These are phyloP conservation scores for Larimichthys polyactis DNA, from an alignment of 2,113 vertebrate species.

Conservation along the genomic window DNA sequence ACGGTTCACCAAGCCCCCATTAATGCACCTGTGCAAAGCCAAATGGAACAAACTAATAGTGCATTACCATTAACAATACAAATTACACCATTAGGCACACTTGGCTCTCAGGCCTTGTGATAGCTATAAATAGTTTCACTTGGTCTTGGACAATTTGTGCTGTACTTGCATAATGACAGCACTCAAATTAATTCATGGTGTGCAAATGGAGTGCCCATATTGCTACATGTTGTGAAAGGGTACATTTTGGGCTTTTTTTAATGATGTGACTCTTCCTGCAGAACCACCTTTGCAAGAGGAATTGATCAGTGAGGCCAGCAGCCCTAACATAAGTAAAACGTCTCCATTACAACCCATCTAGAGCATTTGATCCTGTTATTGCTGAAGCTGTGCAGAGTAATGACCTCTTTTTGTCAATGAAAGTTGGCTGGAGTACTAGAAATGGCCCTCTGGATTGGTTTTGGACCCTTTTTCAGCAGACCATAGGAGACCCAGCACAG, in stretches of 20 bases:
- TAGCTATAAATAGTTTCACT: conserved; percentile 83
- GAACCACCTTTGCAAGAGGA: conserved; percentile 25
- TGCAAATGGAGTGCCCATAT: conserved; percentile 58
- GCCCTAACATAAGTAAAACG: conserved; percentile 34
- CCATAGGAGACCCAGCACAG: conserved; percentile 70
- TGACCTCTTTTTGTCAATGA: conserved; percentile 82
- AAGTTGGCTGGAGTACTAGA: conserved; percentile 61
- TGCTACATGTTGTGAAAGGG: conserved; percentile 56
- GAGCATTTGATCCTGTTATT: conserved; percentile 54
- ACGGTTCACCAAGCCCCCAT: conserved; percentile 73
- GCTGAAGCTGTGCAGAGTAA: conserved; percentile 69
- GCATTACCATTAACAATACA: conserved; percentile 86
- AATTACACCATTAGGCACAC: conserved; percentile 84
- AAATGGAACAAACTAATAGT: conserved; percentile 85
- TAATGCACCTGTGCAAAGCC: conserved; percentile 84
- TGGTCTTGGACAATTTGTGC: conserved; percentile 81
- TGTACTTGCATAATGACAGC: conserved; percentile 80
- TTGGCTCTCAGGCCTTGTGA: conserved; percentile 76
- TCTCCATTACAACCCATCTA: conserved; percentile 45
- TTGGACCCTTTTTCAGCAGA: conserved; percentile 58
- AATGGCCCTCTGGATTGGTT: conserved; percentile 58
- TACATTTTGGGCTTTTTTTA: conserved; percentile 53
- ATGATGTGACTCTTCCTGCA: conserved; percentile 42
- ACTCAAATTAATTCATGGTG: conserved; percentile 74
- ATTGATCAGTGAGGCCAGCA: conserved; percentile 23